Base-by-base conservation (phyloP, 1,140 invertebrate species). In the Orchestia grillus region DNA sequence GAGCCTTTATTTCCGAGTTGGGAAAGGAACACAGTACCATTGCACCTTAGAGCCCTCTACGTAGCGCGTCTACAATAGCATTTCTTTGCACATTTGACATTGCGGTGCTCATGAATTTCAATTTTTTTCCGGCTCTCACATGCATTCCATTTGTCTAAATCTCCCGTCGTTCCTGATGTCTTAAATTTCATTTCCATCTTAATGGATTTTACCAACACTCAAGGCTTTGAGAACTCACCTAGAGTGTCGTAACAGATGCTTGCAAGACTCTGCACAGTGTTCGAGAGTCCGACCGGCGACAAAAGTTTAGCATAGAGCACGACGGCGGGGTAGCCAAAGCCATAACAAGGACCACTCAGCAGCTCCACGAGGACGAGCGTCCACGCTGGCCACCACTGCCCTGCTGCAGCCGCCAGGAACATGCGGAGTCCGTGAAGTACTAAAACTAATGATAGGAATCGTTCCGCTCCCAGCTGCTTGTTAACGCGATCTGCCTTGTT, bases 191-290 rank as follows among this genome's bases (percentile, higher is more conserved):
- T 15, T 23, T 77, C 28, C 19, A 8, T 53, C 6, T 53, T 53
- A 53, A 8, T 53, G 47, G 47, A 53, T 19, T 8, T 53, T 53
- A 53, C 19, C 47, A 53, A 53, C 47, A 53, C 19, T n/a, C n/a
- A n/a, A 3, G 28, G 62, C 1, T 77, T 15, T 3, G 62, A 19
- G 62, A 77, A 77, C 62, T 94, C 44, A 98, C 98, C 98, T 44
- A 98, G 97, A 0, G 98, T 98, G 96, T 98, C 98, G 97, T 98
- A 98, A 98, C 98, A 98, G 42, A 98, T 98, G 41, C 98, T 98
- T 47, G 98, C 98, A 87, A 99, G 98, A 0, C 98, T 98, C 97
- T 99, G 98, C 42, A 98, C 98, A 0, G 98, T 98, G 92, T 44
- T 94, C 44, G 92, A 94, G n/a, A 98, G 98, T 0, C 98, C 98